phyloP scores from a whole-genome alignment of 2,113 vertebrate genomes.

The Pterocles orientalis region DNA sequence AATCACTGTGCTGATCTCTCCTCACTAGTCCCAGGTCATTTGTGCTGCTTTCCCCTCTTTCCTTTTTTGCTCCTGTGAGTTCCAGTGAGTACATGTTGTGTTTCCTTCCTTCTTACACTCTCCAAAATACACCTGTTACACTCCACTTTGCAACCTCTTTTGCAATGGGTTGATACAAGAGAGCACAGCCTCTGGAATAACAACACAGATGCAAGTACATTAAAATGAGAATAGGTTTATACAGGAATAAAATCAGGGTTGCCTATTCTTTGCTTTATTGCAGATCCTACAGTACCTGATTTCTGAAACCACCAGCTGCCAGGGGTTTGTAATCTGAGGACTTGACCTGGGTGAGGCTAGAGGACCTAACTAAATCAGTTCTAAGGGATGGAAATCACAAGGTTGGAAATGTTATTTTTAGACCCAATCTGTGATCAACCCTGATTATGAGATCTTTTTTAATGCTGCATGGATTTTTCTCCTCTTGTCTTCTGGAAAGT shows the following conservation, averaged over 20 bases:
- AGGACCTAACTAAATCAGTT: not conserved
- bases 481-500: not conserved
- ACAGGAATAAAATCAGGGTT: not conserved
- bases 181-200: not conserved
- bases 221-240: not conserved
- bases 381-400: not conserved
- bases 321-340: not conserved
- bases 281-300: not conserved
- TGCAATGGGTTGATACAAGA: not conserved
- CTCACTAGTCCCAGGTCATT: not conserved
- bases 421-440: not conserved
- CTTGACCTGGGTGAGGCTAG: not conserved
- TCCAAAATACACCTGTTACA: not conserved
- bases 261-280: not conserved
- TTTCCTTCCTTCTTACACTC: not conserved
- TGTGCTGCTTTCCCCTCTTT: not conserved
- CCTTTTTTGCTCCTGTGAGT: not conserved
- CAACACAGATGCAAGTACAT: not conserved
- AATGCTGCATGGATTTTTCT: not conserved
- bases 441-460: not conserved
- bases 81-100: not conserved
- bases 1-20: not conserved
- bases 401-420: not conserved
- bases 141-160: not conserved
- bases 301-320: not conserved